phyloP scores from a whole-genome alignment of 2,797 vertebrate genomes.

The Brachymystax lenok region DNA sequence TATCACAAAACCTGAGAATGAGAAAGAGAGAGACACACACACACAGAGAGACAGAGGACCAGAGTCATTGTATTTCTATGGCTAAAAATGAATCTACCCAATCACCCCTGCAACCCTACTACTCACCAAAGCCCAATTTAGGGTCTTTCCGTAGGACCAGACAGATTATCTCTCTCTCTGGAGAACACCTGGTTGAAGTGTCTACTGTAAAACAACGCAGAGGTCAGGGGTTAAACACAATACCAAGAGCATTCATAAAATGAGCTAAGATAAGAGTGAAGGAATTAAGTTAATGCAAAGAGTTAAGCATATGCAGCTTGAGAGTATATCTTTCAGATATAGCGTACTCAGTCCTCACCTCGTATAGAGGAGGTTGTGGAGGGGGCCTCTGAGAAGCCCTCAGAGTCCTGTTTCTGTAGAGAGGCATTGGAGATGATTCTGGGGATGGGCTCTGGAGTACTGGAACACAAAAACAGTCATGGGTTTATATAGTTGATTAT shows the following conservation, averaged over 20 bases:
- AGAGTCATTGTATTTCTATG: no score
- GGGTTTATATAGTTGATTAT: not conserved
- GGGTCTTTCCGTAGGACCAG: constrained; percentile 84
- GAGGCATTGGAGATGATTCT: constrained; percentile 75
- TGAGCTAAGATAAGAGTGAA: no score
- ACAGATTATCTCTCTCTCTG: constrained; percentile 85
- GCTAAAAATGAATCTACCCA: not conserved
- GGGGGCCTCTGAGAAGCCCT: no score
- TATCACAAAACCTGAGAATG: constrained; percentile 87
- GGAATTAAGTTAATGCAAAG: no score
- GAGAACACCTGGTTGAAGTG: constrained; percentile 74
- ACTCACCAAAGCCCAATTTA: constrained; percentile 88
- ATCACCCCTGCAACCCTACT: not conserved
- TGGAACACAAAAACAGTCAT: constrained; percentile 45
- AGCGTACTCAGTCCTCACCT: constrained; percentile 50
- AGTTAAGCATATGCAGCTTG: no score
- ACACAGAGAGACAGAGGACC: no score
- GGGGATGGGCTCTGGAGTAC: constrained; percentile 70
- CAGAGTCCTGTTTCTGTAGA: constrained; percentile 75
- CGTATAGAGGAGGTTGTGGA: constrained; percentile 63
- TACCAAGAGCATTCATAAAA: no score
- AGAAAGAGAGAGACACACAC: not conserved
- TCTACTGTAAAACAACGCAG: constrained; percentile 58
- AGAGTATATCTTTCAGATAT: no score
- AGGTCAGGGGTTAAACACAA: no score